These are phyloP conservation scores for Pteropus rufus DNA, from an alignment of 2,797 vertebrate genomes.

Conservation along the genomic window DNA sequence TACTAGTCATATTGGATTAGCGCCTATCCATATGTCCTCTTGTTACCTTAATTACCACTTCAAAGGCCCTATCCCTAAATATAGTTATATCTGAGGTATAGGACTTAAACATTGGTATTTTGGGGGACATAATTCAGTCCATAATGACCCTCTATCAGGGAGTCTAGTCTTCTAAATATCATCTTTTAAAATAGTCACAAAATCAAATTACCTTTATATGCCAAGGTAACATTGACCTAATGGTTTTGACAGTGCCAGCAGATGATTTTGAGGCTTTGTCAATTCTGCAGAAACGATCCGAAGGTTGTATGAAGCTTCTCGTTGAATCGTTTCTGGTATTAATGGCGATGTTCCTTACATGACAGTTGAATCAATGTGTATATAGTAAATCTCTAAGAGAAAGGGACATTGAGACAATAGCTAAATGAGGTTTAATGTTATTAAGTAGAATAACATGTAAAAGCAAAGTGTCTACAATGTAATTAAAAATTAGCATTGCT, in stretches of 20 bases:
- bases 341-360: slow-evolving; percentile 54
- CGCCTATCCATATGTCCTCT: too few relatives aligned
- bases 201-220: slow-evolving; percentile 19
- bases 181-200: slow-evolving; percentile 47
- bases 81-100: not conserved
- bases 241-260: slow-evolving; percentile 46
- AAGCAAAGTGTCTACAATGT: slow-evolving; percentile 59
- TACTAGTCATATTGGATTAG: not conserved
- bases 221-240: slow-evolving; percentile 39
- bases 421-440: slow-evolving; percentile 67
- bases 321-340: slow-evolving; percentile 54
- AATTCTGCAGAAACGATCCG: slow-evolving; percentile 53
- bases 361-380: slow-evolving; percentile 65
- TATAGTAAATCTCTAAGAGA: slow-evolving; percentile 59
- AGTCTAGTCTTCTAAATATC: slow-evolving; percentile 12
- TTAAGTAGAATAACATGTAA: slow-evolving; percentile 61
- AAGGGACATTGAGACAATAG: slow-evolving; percentile 62
- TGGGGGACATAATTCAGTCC: not conserved
- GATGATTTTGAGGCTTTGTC: slow-evolving; percentile 47
- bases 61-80: not conserved
- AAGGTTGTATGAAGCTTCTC: not conserved
- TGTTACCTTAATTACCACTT: not conserved
- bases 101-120: not conserved
- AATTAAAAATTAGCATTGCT: slow-evolving; percentile 74
- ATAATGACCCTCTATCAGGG: not conserved